phyloP scores from a whole-genome alignment of 2,888 invertebrate species.

The Amphiduros pacificus region DNA sequence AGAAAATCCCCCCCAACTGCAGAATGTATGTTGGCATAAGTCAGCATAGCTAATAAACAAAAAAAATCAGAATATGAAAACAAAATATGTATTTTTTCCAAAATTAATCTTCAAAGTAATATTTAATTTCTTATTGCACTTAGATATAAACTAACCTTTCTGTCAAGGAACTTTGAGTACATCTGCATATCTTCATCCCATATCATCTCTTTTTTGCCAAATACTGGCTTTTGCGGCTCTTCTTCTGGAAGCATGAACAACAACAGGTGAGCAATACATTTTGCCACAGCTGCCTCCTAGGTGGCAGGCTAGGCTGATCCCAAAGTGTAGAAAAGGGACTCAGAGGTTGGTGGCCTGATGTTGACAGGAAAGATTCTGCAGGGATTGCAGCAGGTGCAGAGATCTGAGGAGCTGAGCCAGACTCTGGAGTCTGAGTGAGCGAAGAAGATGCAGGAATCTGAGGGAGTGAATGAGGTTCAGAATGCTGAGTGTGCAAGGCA shows the following conservation, averaged over 20 bases:
- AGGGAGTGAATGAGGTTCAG: too few relatives aligned
- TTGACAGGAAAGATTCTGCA: background rate
- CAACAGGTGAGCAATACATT: too few relatives aligned
- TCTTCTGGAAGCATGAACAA: slow-evolving; percentile 41
- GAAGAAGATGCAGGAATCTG: too few relatives aligned
- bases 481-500: too few relatives aligned
- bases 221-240: slow-evolving; percentile 51
- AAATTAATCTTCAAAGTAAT: background rate
- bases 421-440: too few relatives aligned
- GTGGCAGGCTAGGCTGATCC: too few relatives aligned
- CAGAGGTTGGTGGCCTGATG: too few relatives aligned
- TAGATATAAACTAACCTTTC: slow-evolving; percentile 50
- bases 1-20: too few relatives aligned
- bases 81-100: background rate
- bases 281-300: too few relatives aligned
- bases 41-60: too few relatives aligned
- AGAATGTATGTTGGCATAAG: too few relatives aligned
- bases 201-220: slow-evolving; percentile 51
- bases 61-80: background rate
- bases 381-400: background rate
- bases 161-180: slow-evolving; percentile 56
- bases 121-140: background rate
- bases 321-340: too few relatives aligned
- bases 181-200: slow-evolving; percentile 59
- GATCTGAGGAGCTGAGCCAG: background rate